Conservation (phyloP, 2,113 vertebrate genomes). For the Clupea harengus region DNA sequence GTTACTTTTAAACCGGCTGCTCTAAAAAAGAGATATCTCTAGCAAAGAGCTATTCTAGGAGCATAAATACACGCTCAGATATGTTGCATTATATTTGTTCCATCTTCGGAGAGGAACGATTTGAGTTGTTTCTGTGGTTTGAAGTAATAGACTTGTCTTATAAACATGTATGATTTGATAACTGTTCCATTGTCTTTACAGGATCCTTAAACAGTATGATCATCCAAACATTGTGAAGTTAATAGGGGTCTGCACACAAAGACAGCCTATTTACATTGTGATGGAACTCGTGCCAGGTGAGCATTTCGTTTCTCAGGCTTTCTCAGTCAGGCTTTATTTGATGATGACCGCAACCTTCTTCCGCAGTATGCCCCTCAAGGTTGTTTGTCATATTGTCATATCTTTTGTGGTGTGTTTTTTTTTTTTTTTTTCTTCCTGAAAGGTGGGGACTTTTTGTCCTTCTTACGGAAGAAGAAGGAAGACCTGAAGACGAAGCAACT, state of each 20-base stretch:
- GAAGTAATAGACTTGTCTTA: too few species aligned
- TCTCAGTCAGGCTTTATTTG: too few species aligned
- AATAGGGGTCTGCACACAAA: slow-evolving; percentile 95
- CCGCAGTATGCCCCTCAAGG: neutral
- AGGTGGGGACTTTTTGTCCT: slow-evolving; percentile 97
- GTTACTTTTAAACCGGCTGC: neutral
- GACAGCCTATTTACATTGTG: slow-evolving; percentile 97
- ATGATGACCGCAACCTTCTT: too few species aligned
- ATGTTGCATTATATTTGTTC: too few species aligned
- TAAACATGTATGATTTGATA: neutral
- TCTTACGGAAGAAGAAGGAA: slow-evolving; percentile 94
- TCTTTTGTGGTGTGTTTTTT: neutral
- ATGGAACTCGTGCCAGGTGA: slow-evolving; percentile 97
- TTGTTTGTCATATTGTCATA: neutral
- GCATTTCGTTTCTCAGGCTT: neutral
- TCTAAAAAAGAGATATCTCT: neutral
- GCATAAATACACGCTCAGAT: neutral
- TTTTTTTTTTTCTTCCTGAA: slow-evolving; percentile 12
- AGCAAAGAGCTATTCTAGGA: neutral
- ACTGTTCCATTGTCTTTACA: slow-evolving; percentile 64
- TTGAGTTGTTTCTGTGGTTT: too few species aligned
- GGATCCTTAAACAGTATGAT: slow-evolving; percentile 98
- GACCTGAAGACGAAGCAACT: slow-evolving; percentile 92
- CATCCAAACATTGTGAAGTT: slow-evolving; percentile 98
- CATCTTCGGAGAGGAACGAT: too few species aligned